Conservation (phyloP, 2,888 invertebrate genomes). For the Troides helena region DNA sequence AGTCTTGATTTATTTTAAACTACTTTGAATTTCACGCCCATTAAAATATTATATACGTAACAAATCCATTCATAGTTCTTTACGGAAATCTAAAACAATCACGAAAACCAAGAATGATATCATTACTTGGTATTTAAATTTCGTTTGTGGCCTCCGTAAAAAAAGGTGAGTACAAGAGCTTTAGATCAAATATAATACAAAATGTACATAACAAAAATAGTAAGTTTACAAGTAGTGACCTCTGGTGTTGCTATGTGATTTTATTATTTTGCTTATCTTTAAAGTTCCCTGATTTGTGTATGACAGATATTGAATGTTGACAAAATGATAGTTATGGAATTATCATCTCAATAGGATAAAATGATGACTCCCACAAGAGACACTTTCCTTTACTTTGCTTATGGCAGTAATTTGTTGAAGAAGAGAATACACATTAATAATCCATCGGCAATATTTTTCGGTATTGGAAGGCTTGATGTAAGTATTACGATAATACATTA, state of each 20-base stretch:
- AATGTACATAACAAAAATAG: too few relatives aligned
- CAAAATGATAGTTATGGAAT: background rate
- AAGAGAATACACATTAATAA: slow-evolving; percentile 90
- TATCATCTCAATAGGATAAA: slow-evolving; percentile 1
- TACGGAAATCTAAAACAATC: too few relatives aligned
- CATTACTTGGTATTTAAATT: too few relatives aligned
- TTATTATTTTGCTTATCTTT: background rate
- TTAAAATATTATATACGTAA: too few relatives aligned
- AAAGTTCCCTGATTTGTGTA: background rate
- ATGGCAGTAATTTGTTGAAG: slow-evolving; percentile 92
- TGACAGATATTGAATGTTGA: background rate
- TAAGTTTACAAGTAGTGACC: too few relatives aligned
- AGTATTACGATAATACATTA: slow-evolving; percentile 38
- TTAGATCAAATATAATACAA: too few relatives aligned
- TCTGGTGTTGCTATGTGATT: background rate
- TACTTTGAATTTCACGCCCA: too few relatives aligned
- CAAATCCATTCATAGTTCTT: too few relatives aligned
- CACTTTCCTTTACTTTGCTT: slow-evolving; percentile 91
- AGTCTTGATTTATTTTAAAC: too few relatives aligned
- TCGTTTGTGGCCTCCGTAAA: too few relatives aligned
- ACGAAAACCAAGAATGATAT: too few relatives aligned
- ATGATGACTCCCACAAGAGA: slow-evolving; percentile 44
- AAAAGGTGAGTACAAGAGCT: too few relatives aligned
- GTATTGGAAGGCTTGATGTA: slow-evolving; percentile 85
- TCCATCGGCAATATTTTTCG: slow-evolving; percentile 85